These are phyloP conservation scores for Neoseiulus cucumeris DNA, from an alignment of 1,140 invertebrate species.

Conservation along the genomic window DNA sequence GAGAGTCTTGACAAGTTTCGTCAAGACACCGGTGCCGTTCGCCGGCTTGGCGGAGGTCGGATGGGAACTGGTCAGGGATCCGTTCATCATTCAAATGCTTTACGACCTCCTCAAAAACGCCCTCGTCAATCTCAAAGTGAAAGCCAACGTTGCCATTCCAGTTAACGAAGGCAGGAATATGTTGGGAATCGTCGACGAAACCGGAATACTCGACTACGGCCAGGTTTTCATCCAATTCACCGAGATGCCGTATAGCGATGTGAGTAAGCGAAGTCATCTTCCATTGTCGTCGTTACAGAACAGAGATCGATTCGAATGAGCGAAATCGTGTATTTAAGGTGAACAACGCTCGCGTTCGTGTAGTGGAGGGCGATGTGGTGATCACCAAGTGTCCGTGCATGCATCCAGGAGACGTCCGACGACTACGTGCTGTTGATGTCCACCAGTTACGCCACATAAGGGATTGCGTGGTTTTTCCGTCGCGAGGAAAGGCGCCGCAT, in stretches of 20 bases:
- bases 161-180: slow-evolving; percentile 6
- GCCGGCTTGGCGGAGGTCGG: neutral
- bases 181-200: neutral
- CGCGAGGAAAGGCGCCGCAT: slow-evolving; percentile 5
- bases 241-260: slow-evolving; percentile 5
- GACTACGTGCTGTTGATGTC: slow-evolving; percentile 1
- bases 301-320: no score
- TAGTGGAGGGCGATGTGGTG: slow-evolving; percentile 7
- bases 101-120: slow-evolving; percentile 1
- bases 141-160: slow-evolving; percentile 11
- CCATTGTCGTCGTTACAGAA: no score
- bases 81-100: slow-evolving; percentile 1
- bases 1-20: slow-evolving; percentile 13
- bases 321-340: neutral
- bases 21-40: neutral
- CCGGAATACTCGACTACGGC: neutral
- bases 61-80: neutral
- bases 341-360: neutral
- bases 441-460: neutral
- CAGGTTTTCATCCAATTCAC: slow-evolving; percentile 4
- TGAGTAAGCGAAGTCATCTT: neutral
- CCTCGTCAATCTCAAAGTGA: slow-evolving; percentile 11
- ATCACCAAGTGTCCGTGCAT: slow-evolving; percentile 13
- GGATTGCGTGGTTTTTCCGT: slow-evolving; percentile 11
- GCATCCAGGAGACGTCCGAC: slow-evolving; percentile 14